Conservation (phyloP, 2,113 vertebrate species). For the Uria lomvia region DNA sequence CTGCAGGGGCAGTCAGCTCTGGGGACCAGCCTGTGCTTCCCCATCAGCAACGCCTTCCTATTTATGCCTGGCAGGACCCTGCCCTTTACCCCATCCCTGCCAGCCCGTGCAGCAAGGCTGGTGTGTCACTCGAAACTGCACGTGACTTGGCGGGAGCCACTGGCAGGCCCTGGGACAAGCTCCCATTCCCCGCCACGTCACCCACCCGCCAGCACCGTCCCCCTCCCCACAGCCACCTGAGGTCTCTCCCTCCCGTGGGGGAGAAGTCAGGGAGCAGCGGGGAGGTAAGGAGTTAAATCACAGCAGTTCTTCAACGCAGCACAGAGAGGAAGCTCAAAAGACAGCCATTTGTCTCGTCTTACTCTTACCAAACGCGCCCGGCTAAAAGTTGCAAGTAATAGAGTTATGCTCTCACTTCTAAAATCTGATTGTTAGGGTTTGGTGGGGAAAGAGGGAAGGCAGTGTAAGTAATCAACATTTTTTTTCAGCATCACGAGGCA, state of each 20-base stretch:
- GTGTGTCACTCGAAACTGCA: not conserved
- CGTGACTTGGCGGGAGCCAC: not conserved
- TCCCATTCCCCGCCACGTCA: not conserved
- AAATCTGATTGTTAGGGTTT: not conserved
- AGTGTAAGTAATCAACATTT: not conserved
- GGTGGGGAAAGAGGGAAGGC: not conserved
- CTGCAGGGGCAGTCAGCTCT: rapidly evolving
- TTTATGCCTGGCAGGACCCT: not conserved
- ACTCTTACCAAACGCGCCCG: rapidly evolving
- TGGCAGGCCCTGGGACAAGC: rapidly evolving
- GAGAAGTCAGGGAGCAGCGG: not conserved
- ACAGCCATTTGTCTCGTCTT: not conserved
- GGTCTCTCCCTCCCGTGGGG: rapidly evolving
- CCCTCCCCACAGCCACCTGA: not conserved
- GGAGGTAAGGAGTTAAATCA: not conserved
- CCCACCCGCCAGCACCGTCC: not conserved
- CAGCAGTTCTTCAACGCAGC: not conserved
- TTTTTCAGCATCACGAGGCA: not conserved
- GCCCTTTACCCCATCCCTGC: not conserved
- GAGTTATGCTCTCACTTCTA: not conserved
- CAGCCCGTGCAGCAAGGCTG: rapidly evolving
- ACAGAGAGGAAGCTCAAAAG: not conserved
- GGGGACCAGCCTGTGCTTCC: not conserved
- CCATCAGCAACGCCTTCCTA: not conserved
- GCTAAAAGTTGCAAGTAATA: not conserved